Evolutionary conservation across 2,113 vertebrate species (phyloP).

Genomic region (Potamarius usumacintae): DNA sequence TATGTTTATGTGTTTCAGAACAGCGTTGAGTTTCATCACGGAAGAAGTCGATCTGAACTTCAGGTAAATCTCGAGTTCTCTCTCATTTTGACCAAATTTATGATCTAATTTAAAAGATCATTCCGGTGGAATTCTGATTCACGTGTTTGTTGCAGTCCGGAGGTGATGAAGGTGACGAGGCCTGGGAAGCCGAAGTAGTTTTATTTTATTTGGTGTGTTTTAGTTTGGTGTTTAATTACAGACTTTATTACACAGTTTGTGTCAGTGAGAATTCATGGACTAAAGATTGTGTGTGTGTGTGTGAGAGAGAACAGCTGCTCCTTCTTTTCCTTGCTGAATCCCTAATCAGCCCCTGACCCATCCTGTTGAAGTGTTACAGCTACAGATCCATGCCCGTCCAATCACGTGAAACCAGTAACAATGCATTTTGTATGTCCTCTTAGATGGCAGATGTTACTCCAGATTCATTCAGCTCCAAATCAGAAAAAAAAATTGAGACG

Average conservation of each 20-base stretch:
- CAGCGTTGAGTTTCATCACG: background rate
- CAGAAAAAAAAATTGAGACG: too few species aligned
- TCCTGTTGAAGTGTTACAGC: background rate
- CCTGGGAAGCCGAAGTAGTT: background rate
- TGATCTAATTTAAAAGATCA: background rate
- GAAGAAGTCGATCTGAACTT: background rate
- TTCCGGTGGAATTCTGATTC: background rate
- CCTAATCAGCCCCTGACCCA: conserved; percentile 27
- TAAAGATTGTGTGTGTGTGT: conserved; percentile 38
- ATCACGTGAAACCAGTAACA: background rate
- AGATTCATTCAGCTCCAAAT: background rate
- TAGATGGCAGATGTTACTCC: background rate
- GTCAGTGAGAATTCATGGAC: conserved; percentile 3
- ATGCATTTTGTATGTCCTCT: background rate
- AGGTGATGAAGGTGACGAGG: background rate
- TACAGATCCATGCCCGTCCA: background rate
- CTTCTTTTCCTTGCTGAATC: conserved; percentile 28
- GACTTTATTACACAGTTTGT: background rate
- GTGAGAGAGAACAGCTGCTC: conserved; percentile 40
- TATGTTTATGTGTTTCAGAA: background rate
- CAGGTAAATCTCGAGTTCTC: background rate
- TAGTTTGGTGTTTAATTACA: background rate
- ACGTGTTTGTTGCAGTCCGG: background rate
- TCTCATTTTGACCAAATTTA: background rate
- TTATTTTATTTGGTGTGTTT: background rate